Evolutionary conservation across 2,797 vertebrate genomes (phyloP), one percentile per base, ranked within the genome.

Genomic region (Eremophila alpestris): DNA sequence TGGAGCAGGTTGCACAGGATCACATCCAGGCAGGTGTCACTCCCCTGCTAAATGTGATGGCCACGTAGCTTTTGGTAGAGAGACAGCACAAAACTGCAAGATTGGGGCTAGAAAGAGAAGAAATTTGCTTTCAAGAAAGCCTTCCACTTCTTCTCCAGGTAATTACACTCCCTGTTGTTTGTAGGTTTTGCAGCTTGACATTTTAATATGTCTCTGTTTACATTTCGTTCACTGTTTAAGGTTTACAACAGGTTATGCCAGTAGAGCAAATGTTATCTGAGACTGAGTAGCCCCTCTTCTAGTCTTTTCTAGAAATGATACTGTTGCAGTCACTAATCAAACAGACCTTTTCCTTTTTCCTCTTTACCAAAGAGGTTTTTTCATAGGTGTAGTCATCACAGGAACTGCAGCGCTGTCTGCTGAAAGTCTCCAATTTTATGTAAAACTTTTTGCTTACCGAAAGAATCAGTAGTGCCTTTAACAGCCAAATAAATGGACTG

Each of bases 81-180:
- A 74, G 43, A 75, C 20, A 69, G 19, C 5, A 9, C 34, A 49
- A 48, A 82, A 58, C 40, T 93, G 34, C 52, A 52, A 76, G n/a
- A 89, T 79, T 34, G 71, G 26, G 26, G 17, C 29, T 54, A 63
- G 52, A 69, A 93, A 71, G 60, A 56, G 83, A 93, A 90, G 32
- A 84, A 95, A 90, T 51, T 34, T 13, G 23, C 36, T 92, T 94
- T 90, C 49, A 69, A 49, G 38, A 87, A 83, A 93, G 68, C 49
- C 56, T 82, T 81, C 30, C 21, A 67, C 30, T 83, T 68, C 27
- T 88, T 87, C 38, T 86, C 58, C 40, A 30, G 36, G 60, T 81
- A 88, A 83, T 90, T 73, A 71, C 5, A 32, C 48, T 67, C 58
- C 71, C 49, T 2, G 32, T 71, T 74, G 67, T 56, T 78, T 81